Evolutionary conservation across 2,797 vertebrate species (phyloP).

Genomic region (Tragelaphus oryx): DNA sequence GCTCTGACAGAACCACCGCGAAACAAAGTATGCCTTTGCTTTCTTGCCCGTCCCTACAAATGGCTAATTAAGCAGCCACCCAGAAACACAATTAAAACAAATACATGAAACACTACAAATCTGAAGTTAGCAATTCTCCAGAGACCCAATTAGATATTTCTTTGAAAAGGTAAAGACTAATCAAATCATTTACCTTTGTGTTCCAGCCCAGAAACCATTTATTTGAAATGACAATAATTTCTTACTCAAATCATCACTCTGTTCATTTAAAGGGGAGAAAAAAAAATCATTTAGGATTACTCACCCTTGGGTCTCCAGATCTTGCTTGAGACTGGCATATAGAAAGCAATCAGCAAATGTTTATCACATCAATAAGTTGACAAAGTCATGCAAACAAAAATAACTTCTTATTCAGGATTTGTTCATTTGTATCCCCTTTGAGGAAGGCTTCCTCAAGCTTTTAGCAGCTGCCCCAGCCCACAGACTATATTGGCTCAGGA

Average conservation of each 20-base stretch:
- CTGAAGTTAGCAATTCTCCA: not conserved
- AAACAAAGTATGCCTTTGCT: accelerated
- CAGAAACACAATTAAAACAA: constrained; percentile 42
- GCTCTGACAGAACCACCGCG: not conserved
- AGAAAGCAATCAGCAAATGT: not conserved
- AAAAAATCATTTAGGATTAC: not conserved
- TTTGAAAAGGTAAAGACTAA: not conserved
- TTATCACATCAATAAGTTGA: not conserved
- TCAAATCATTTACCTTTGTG: constrained; percentile 11
- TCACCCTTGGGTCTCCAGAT: not conserved
- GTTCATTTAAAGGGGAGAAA: not conserved
- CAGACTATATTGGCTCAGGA: not conserved
- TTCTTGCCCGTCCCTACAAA: not conserved
- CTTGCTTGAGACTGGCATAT: not conserved
- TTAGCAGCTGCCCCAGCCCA: not conserved
- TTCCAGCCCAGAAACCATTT: accelerated
- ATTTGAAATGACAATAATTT: not conserved
- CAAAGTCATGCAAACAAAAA: not conserved
- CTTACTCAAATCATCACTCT: not conserved
- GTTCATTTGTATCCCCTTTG: not conserved
- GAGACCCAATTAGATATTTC: not conserved
- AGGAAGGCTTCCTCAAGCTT: not conserved
- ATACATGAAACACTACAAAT: constrained; percentile 21
- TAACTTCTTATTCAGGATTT: not conserved
- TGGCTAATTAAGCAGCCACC: not conserved